A percentile compares a stretch with the other conserved stretches of the same genome.
phyloP scores from a whole-genome alignment of 2,113 vertebrate genomes.

The Isurus oxyrinchus region DNA sequence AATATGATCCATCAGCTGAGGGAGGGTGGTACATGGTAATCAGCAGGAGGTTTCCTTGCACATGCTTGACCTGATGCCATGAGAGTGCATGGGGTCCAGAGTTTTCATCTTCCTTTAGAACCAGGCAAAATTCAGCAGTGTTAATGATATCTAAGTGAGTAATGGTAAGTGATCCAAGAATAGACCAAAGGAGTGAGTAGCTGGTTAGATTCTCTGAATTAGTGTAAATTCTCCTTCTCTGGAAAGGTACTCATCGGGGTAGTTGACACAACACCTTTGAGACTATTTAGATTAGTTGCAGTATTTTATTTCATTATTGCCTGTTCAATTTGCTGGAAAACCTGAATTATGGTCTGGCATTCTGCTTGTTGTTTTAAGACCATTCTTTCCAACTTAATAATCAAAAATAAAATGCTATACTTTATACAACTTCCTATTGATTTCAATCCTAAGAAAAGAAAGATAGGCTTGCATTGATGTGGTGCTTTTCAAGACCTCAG shows the following conservation, averaged over 20 bases:
- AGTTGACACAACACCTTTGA: background rate
- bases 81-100: too few species aligned
- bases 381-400: background rate
- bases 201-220: background rate
- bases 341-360: background rate
- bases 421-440: background rate
- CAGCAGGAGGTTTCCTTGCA: too few species aligned
- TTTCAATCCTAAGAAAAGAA: background rate
- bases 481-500: background rate
- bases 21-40: too few species aligned
- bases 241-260: background rate
- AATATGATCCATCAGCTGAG: too few species aligned
- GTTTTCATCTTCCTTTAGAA: background rate
- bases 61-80: too few species aligned
- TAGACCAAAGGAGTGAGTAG: background rate
- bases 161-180: background rate
- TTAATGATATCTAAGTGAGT: background rate
- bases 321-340: background rate
- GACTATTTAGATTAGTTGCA: background rate
- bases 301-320: background rate
- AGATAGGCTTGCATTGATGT: background rate
- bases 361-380: background rate
- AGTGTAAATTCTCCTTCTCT: background rate
- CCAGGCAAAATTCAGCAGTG: background rate
- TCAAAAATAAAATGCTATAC: background rate